Percentiles rank a stretch among this genome's conserved stretches.
Evolutionary conservation across 2,113 vertebrate species (phyloP).

Genomic region (Ceyx margarethae): DNA sequence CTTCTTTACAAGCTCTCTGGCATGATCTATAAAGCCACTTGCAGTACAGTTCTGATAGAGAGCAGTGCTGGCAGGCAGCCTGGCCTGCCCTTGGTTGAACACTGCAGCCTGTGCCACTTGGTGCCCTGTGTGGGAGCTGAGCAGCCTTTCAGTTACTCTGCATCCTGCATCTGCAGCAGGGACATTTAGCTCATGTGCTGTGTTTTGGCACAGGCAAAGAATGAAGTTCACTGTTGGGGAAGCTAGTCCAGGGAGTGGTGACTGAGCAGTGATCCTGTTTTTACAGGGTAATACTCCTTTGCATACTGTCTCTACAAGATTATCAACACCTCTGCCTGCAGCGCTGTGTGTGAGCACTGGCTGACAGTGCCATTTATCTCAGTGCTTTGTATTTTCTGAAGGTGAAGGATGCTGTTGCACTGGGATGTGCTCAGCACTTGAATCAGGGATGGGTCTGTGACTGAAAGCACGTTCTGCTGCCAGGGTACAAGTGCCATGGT

Average conservation of each 20-base stretch:
- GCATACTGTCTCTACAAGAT: neutral
- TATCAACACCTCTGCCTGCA: neutral
- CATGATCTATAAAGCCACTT: neutral
- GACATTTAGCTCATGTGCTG: rapidly evolving
- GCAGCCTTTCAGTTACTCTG: neutral
- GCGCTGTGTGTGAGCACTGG: neutral
- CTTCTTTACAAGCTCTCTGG: neutral
- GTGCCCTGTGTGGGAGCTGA: rapidly evolving
- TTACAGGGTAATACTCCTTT: neutral
- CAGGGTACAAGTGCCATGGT: neutral
- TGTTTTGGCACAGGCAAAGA: neutral
- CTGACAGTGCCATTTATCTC: neutral
- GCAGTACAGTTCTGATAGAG: neutral
- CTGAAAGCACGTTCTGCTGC: neutral
- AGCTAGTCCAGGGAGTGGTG: neutral
- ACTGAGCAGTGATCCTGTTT: neutral
- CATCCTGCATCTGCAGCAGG: neutral
- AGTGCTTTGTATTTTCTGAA: neutral
- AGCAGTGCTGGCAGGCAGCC: neutral
- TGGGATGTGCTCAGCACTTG: neutral
- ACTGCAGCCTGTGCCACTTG: rapidly evolving
- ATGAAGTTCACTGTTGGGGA: neutral
- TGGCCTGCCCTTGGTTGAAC: neutral
- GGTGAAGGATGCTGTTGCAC: neutral
- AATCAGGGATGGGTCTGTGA: rapidly evolving